These are phyloP conservation scores for Drosophila mettleri DNA, from an alignment of 2,888 invertebrate genomes.

Conservation along the genomic window DNA sequence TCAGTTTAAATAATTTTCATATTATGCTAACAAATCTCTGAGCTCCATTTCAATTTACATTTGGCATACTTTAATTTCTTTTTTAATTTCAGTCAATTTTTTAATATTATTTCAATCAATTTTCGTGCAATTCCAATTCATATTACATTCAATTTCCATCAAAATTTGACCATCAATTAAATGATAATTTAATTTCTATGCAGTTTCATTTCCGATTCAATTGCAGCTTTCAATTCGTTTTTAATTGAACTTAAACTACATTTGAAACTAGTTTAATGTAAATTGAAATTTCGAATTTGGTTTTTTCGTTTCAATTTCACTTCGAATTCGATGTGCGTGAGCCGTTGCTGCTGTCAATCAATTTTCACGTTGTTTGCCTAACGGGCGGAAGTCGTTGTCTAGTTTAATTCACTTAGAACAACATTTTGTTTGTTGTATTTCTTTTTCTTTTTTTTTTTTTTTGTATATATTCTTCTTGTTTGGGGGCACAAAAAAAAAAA, in stretches of 20 bases:
- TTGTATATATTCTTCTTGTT: neutral
- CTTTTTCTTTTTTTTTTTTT: neutral
- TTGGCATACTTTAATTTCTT: no score
- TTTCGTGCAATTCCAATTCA: neutral
- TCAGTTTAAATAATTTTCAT: neutral
- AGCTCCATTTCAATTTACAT: neutral
- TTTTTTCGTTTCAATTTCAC: conserved; percentile 27
- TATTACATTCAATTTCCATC: neutral
- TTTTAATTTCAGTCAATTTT: no score
- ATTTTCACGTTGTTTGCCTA: conserved; percentile 48
- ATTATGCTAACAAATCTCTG: neutral
- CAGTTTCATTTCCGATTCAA: neutral
- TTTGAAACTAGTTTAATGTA: neutral
- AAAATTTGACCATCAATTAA: neutral
- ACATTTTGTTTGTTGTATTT: conserved; percentile 5
- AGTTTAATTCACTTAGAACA: conserved; percentile 55
- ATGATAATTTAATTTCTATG: neutral
- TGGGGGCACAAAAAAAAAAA: conserved; percentile 27
- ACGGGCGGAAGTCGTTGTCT: conserved; percentile 68
- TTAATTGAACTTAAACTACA: neutral
- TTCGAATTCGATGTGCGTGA: conserved; percentile 43
- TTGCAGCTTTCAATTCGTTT: conserved; percentile 6
- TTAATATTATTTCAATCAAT: neutral
- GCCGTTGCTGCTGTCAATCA: conserved; percentile 64
- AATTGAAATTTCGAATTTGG: conserved; percentile 9